Evolutionary conservation across 64 coral and sea anemone species (phyloP).

Genomic region (Anthopleura sola): DNA sequence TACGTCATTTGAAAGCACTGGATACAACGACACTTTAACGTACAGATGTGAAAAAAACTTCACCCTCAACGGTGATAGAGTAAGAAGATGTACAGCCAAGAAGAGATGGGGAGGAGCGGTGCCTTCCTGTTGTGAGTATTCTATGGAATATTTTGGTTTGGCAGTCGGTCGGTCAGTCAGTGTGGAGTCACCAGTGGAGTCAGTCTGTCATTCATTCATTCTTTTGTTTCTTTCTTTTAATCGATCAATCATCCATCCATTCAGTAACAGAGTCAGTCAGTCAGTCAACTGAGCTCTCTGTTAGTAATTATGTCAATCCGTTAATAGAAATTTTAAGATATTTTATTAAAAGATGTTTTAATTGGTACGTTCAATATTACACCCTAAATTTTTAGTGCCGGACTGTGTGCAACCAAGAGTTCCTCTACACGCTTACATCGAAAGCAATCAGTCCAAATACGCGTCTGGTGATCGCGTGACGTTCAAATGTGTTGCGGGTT

Average conservation of each 20-base stretch:
- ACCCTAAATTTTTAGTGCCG: constrained; percentile 7
- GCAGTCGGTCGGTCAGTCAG: no score
- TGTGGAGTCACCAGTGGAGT: no score
- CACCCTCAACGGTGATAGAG: constrained; percentile 17
- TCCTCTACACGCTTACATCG: constrained; percentile 38
- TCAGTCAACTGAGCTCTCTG: no score
- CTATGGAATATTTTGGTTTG: no score
- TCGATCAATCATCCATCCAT: no score
- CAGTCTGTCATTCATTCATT: no score
- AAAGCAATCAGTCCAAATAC: constrained; percentile 24
- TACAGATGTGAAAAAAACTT: constrained; percentile 32
- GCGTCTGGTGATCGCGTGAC: constrained; percentile 39
- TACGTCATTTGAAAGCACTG: neutral
- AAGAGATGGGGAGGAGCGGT: constrained; percentile 36
- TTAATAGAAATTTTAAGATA: neutral
- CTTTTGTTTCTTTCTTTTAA: no score
- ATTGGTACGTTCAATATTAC: neutral
- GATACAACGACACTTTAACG: constrained; percentile 39
- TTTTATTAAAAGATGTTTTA: neutral
- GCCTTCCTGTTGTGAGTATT: constrained; percentile 47
- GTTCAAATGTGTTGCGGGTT: constrained; percentile 46
- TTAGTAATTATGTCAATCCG: no score
- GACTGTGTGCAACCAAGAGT: constrained; percentile 29
- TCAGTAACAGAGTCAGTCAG: no score
- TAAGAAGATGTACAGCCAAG: constrained; percentile 47